Evolutionary conservation across 1,140 invertebrate genomes (phyloP).

Genomic region (Maconellicoccus hirsutus): DNA sequence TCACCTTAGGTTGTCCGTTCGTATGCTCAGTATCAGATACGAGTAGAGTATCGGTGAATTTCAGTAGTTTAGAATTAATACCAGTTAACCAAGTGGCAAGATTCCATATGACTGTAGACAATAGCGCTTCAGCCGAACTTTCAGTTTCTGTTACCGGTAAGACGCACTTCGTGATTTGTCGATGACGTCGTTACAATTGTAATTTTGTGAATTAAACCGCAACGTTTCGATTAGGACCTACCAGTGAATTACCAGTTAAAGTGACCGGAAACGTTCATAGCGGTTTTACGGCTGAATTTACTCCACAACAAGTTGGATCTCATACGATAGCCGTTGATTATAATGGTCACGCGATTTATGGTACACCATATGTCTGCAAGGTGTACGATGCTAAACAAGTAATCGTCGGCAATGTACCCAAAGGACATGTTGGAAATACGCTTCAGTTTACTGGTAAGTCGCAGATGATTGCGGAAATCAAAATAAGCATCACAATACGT

Average conservation of each 20-base stretch:
- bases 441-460: conserved; percentile 68
- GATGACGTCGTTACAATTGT: not conserved
- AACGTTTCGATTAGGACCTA: conserved; percentile 44
- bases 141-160: conserved; percentile 71
- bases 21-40: conserved; percentile 68
- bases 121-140: conserved; percentile 55
- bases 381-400: conserved; percentile 85
- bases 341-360: conserved; percentile 77
- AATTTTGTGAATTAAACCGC: not conserved
- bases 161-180: not conserved
- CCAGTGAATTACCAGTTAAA: conserved; percentile 69
- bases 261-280: conserved; percentile 76
- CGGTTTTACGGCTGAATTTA: conserved; percentile 82
- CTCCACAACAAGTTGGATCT: conserved; percentile 75
- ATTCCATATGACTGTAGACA: conserved; percentile 81
- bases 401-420: conserved; percentile 68
- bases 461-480: no score
- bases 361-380: conserved; percentile 84
- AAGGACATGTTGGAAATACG: conserved; percentile 60
- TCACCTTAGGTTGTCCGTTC: conserved; percentile 63
- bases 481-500: no score
- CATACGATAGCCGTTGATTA: conserved; percentile 83
- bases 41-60: conserved; percentile 62
- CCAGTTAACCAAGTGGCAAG: conserved; percentile 74
- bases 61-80: conserved; percentile 71